These are phyloP conservation scores for Cherax quadricarinatus DNA, from an alignment of 1,140 invertebrate genomes.

Conservation along the genomic window DNA sequence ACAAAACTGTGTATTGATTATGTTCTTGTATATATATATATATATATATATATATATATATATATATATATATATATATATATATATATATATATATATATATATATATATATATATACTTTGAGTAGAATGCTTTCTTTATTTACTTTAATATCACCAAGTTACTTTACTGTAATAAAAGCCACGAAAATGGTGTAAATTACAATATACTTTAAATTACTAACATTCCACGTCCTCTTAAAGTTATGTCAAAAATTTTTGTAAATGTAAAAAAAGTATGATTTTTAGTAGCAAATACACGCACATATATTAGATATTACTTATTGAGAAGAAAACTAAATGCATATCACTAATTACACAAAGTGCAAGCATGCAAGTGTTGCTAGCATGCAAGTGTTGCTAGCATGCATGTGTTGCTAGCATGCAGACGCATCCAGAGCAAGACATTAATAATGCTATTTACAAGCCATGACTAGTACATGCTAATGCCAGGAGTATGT, in stretches of 20 bases:
- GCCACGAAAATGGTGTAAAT: background rate
- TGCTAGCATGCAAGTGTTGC: too few relatives aligned
- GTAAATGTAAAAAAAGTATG: background rate
- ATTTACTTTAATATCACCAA: too few relatives aligned
- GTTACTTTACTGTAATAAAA: background rate
- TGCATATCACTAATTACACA: too few relatives aligned
- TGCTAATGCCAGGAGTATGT: background rate
- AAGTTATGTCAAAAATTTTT: background rate
- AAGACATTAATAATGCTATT: background rate
- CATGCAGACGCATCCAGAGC: background rate
- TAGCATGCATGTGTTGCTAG: background rate
- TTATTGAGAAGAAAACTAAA: too few relatives aligned
- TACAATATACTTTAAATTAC: background rate
- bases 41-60: too few relatives aligned
- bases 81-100: too few relatives aligned
- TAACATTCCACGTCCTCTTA: conserved; percentile 1
- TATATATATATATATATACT: too few relatives aligned
- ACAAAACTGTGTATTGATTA: too few relatives aligned
- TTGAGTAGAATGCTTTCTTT: too few relatives aligned
- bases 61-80: too few relatives aligned
- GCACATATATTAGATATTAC: background rate
- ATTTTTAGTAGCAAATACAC: background rate
- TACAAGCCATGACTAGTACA: background rate
- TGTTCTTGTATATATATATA: too few relatives aligned
- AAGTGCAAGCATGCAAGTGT: too few relatives aligned